A percentile compares a stretch with the other conserved stretches of the same genome.
Evolutionary conservation across 2,888 invertebrate genomes (phyloP).

Genomic region (Agonopterix heracliana): DNA sequence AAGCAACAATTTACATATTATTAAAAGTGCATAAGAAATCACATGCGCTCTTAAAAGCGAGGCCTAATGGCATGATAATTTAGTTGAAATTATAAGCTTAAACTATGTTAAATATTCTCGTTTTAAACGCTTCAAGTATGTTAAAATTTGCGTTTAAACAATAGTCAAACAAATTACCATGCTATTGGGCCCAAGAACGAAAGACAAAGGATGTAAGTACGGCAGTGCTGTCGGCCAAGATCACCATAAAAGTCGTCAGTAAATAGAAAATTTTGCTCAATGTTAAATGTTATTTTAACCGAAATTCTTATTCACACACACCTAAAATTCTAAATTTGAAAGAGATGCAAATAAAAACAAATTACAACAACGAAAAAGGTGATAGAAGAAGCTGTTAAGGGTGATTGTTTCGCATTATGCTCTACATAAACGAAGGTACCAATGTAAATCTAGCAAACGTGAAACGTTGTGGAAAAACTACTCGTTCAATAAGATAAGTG

Average conservation of each 20-base stretch:
- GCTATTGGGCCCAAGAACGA: background rate
- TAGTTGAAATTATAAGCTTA: no score
- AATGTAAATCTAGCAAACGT: background rate
- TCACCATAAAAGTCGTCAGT: conserved; percentile 23
- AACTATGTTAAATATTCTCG: no score
- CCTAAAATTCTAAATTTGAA: conserved; percentile 8
- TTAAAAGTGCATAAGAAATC: no score
- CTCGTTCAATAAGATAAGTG: no score
- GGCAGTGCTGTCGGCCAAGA: conserved; percentile 17
- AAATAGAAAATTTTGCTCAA: conserved; percentile 15
- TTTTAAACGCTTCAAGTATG: no score
- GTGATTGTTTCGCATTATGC: no score
- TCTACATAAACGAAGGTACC: background rate
- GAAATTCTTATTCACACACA: conserved; percentile 14
- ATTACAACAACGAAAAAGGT: conserved; percentile 11
- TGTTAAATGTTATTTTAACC: conserved; percentile 20
- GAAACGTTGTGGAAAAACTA: no score
- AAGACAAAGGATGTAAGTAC: conserved; percentile 66
- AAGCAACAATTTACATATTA: no score
- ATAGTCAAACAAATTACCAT: no score
- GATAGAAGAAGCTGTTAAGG: conserved; percentile 39
- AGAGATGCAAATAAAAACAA: conserved; percentile 15
- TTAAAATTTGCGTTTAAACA: no score
- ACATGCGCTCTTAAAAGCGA: no score
- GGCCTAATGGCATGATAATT: no score